Evolutionary conservation across 2,113 vertebrate genomes (phyloP), one percentile per base, ranked within the genome.

Genomic region (Ahaetulla prasina): DNA sequence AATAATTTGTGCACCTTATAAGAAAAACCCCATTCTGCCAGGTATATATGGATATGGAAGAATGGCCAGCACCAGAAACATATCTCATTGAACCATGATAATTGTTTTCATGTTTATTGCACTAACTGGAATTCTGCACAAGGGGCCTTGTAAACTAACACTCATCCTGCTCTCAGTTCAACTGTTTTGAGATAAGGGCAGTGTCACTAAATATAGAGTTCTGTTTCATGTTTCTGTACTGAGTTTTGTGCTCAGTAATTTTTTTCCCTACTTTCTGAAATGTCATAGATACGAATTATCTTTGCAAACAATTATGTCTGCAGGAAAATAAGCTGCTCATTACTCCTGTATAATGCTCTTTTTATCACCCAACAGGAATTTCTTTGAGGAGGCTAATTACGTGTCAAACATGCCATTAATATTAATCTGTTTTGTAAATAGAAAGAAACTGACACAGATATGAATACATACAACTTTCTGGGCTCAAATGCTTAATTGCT

Each of bases 331-430:
- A 88, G 27, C 47, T 49, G 60, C 87, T 93, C 63, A 4, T 0
- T 6, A 52, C 4, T 52, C 4, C 8, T 85, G 4, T 43, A 88
- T 88, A 74, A 53, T 91, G n/a, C 57, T 88, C 8, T 53, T 88
- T 74, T 92, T 88, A 68, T 88, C 57, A 88, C 45, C 47, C 57
- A 53, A 53, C n/a, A 74, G 49, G 22, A 88, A 30, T 68, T 22
- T 88, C n/a, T 88, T 88, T 47, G 27, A 35, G 49, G 86, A 30
- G 49, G 57, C 57, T 88, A 92, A 92, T 88, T 92, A 92, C 20
- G n/a, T 74, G 91, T 74, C 85, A 92, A 30, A 91, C 22, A 35
- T 88, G 55, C 9, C 35, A 68, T 74, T 88, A 92, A 88, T 92
- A 84, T 89, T 30, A 30, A 50, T 88, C 87, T 84, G 80, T 22